phyloP scores from a whole-genome alignment of 1,140 invertebrate species.

The Polyergus mexicanus region DNA sequence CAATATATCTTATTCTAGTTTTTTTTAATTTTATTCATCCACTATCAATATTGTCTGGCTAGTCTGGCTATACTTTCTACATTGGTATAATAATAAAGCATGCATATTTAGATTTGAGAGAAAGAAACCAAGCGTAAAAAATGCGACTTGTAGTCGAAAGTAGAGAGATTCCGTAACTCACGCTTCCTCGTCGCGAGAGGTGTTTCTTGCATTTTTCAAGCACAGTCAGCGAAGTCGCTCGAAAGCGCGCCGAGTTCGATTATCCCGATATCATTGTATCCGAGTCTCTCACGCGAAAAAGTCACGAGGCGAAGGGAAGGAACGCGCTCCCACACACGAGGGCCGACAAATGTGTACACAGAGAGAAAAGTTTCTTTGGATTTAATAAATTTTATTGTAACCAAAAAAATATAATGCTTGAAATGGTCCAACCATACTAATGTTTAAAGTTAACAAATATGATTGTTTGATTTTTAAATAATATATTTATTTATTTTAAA shows the following conservation, averaged over 20 bases:
- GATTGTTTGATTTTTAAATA: no score
- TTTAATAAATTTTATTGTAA: no score
- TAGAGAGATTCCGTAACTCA: neutral
- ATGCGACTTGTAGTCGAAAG: neutral
- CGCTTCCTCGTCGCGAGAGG: neutral
- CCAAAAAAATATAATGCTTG: no score
- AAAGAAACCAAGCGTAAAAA: neutral
- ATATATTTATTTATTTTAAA: no score
- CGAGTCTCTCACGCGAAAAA: constrained; percentile 72
- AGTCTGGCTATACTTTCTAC: neutral
- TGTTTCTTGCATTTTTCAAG: constrained; percentile 37
- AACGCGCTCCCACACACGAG: constrained; percentile 29
- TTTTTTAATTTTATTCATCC: neutral
- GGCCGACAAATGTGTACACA: neutral
- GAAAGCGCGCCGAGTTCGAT: constrained; percentile 67
- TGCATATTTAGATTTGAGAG: neutral
- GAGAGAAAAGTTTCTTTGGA: no score
- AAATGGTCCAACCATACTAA: no score
- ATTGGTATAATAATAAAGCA: neutral
- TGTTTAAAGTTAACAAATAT: no score
- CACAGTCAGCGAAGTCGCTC: constrained; percentile 44
- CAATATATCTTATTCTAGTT: neutral
- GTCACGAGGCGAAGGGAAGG: neutral
- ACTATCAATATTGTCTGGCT: no score
- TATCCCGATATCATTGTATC: constrained; percentile 68